Evolutionary conservation across 1,140 invertebrate species (phyloP), one percentile per base, ranked within the genome.

Genomic region (Sesamia nonagrioides): DNA sequence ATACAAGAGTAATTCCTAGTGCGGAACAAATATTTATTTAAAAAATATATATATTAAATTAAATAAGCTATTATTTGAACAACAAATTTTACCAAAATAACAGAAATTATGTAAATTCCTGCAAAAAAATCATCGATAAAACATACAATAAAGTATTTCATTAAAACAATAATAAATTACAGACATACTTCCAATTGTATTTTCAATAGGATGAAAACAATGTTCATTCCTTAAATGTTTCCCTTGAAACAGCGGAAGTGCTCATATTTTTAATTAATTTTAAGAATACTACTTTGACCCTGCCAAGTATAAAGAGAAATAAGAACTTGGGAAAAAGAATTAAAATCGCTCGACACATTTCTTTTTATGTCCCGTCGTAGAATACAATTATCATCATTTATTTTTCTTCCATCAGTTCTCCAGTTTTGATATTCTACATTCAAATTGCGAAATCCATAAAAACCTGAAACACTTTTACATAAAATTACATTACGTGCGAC

Each of bases 251-350:
- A 6, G 11, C 42, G 1, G 9, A 21, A 56, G 18, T 18, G 8
- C 35, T 37, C 6, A 33, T 66, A 66, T 42, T 66, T 63, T 42
- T 66, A 42, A 66, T 66, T 66, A 66, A 42, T 42, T 18, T 42
- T 17, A 8, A 66, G 37, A n/a, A n/a, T n/a, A n/a, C n/a, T n/a
- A n/a, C n/a, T n/a, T n/a, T n/a, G n/a, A n/a, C 8, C n/a, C 21
- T 18, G n/a, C n/a, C 1, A 66, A 9, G 37, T 18, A 66, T 66
- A 66, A 17, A n/a, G n/a, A n/a, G n/a, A n/a, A 1, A 27, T 66
- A 42, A 66, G n/a, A n/a, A n/a, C n/a, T 42, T 37, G 2, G 21
- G 42, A 11, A 66, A 42, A 63, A 17, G 18, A 18, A 35, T 13
- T 6, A 27, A 4, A 58, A 11, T 58, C 54, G 27, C 18, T 21